phyloP scores from a whole-genome alignment of 2,113 vertebrate species.

The Acanthisitta chloris region DNA sequence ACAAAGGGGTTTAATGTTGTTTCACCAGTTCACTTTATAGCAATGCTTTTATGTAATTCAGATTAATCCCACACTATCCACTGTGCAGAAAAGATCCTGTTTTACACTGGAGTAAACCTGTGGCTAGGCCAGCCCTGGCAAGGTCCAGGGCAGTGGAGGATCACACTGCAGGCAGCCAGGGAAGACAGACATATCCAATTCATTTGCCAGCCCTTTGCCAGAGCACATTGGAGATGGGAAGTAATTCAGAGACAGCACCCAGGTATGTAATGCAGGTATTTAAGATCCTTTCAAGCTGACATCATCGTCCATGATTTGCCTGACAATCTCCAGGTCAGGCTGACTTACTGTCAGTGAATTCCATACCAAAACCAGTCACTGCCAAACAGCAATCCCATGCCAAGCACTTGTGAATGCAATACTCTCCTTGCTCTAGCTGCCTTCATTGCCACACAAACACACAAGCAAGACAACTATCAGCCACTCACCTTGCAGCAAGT shows the following conservation, averaged over 20 bases:
- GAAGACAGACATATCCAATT: background rate
- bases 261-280: background rate
- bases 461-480: background rate
- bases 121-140: background rate
- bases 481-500: background rate
- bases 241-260: background rate
- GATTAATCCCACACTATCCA: background rate
- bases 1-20: background rate
- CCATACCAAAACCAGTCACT: background rate
- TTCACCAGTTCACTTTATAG: background rate
- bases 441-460: background rate
- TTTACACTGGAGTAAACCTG: fast-evolving
- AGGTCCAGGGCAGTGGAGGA: fast-evolving
- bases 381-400: background rate
- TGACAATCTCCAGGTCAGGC: background rate
- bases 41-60: fast-evolving
- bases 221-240: fast-evolving
- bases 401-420: background rate
- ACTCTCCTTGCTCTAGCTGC: background rate
- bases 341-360: background rate
- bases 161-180: background rate
- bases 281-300: background rate
- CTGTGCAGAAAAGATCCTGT: background rate
- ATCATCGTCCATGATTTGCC: background rate
- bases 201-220: background rate